Conservation (phyloP, 2,888 invertebrate species). For the Hypselothyrea guttata region DNA sequence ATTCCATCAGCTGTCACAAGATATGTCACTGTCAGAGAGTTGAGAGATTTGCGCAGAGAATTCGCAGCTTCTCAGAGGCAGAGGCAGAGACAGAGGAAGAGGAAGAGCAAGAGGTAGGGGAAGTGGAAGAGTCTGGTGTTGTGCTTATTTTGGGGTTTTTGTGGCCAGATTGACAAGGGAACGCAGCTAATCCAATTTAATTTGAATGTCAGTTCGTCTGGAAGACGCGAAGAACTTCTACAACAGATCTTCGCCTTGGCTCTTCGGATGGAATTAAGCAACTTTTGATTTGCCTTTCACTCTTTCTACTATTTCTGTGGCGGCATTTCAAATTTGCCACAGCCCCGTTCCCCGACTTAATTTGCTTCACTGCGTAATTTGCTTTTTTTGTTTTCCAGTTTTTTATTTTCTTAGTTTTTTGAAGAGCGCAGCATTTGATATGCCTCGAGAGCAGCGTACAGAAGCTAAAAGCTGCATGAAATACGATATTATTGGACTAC, state of each 20-base stretch:
- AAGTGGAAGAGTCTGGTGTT: neutral
- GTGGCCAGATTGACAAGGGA: conserved; percentile 79
- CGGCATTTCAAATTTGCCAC: conserved; percentile 67
- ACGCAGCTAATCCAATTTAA: conserved; percentile 81
- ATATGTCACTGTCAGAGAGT: conserved; percentile 81
- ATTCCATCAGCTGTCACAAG: conserved; percentile 82
- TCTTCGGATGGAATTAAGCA: conserved; percentile 50
- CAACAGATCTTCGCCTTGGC: conserved; percentile 33
- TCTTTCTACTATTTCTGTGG: conserved; percentile 55
- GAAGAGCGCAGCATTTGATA: conserved; percentile 36
- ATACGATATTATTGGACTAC: conserved; percentile 56
- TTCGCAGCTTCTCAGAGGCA: conserved; percentile 8
- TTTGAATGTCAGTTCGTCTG: conserved; percentile 81
- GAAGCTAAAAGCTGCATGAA: conserved; percentile 63
- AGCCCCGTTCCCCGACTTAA: conserved; percentile 56
- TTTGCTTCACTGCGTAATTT: conserved; percentile 63
- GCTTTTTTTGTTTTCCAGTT: conserved; percentile 24
- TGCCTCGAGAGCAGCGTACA: conserved; percentile 53
- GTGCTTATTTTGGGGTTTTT: conserved; percentile 27
- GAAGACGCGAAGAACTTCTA: conserved; percentile 64
- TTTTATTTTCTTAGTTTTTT: conserved; percentile 2
- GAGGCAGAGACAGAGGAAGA: neutral
- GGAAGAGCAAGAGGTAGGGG: neutral
- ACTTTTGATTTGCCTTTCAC: conserved; percentile 58
- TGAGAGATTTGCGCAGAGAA: conserved; percentile 75